Percentiles rank a stretch among this genome's conserved stretches.
Conservation (phyloP, 1,140 invertebrate species). For the Scylla paramamosain region DNA sequence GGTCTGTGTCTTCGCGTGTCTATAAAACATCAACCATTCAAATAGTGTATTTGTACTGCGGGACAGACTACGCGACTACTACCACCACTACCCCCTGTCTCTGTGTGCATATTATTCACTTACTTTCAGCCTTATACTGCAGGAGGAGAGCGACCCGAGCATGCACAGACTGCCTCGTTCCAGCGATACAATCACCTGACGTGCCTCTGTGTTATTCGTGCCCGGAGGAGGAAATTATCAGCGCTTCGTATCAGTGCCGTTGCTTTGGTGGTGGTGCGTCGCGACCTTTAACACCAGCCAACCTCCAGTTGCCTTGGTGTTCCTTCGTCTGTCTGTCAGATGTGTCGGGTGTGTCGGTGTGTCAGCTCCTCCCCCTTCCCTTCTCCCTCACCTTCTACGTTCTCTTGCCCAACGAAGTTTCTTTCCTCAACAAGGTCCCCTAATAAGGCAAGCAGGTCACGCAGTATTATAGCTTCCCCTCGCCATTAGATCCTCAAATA, state of each 20-base stretch:
- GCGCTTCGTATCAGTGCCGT: conserved; percentile 9
- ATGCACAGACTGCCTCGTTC: not conserved
- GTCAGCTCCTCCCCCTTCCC: not conserved
- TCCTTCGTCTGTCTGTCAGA: not conserved
- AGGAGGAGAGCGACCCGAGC: not conserved
- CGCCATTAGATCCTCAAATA: not conserved
- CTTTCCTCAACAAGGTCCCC: not conserved
- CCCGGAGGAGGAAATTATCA: conserved; percentile 12
- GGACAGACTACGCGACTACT: not conserved
- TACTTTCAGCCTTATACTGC: not conserved
- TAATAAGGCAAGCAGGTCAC: conserved; percentile 1
- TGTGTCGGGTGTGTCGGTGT: not conserved
- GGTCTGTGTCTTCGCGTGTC: not conserved
- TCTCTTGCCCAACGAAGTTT: not conserved
- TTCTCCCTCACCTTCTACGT: not conserved
- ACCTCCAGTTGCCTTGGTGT: not conserved
- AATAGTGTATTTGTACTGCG: not conserved
- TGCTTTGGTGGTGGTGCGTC: not conserved
- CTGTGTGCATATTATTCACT: not conserved
- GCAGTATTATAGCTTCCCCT: not conserved
- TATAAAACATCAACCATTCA: not conserved
- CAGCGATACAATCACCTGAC: not conserved
- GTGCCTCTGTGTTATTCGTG: conserved; percentile 19
- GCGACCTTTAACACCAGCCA: not conserved
- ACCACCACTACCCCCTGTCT: not conserved